These are phyloP conservation scores for Ostrea denselamellosa DNA, from an alignment of 1,140 invertebrate genomes.

Conservation along the genomic window DNA sequence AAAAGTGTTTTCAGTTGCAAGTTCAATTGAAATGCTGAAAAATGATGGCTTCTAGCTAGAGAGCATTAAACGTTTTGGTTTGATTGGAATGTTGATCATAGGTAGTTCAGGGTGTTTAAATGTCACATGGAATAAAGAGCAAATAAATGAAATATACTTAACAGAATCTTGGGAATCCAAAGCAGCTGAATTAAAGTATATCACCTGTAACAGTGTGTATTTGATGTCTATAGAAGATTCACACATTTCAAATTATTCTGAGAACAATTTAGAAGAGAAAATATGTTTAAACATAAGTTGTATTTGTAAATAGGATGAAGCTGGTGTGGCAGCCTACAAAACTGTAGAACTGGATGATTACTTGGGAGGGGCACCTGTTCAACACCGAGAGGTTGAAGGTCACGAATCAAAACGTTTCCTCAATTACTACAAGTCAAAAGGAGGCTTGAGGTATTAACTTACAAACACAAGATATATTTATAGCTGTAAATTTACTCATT, in stretches of 20 bases:
- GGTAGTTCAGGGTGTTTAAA: not conserved
- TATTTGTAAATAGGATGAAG: conserved; percentile 82
- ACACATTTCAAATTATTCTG: not conserved
- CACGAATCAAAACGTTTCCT: conserved; percentile 90
- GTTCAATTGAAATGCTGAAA: not conserved
- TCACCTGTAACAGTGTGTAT: not conserved
- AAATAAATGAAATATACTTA: not conserved
- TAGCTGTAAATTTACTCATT: too few species aligned
- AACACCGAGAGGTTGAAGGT: conserved; percentile 92
- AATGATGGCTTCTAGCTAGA: not conserved
- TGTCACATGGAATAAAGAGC: not conserved
- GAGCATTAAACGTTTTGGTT: not conserved
- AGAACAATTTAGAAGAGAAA: not conserved
- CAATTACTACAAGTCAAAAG: conserved; percentile 85
- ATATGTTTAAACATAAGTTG: not conserved
- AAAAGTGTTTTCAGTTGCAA: not conserved
- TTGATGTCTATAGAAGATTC: not conserved
- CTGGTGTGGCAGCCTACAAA: conserved; percentile 83
- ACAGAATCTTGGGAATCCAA: not conserved
- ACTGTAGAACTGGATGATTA: conserved; percentile 85
- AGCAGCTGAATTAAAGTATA: not conserved
- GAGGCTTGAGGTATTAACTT: conserved; percentile 81
- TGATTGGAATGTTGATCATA: not conserved
- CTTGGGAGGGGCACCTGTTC: conserved; percentile 89
- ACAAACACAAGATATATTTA: not conserved